Conservation (phyloP, 2,113 vertebrate genomes). For the Pristiophorus japonicus region DNA sequence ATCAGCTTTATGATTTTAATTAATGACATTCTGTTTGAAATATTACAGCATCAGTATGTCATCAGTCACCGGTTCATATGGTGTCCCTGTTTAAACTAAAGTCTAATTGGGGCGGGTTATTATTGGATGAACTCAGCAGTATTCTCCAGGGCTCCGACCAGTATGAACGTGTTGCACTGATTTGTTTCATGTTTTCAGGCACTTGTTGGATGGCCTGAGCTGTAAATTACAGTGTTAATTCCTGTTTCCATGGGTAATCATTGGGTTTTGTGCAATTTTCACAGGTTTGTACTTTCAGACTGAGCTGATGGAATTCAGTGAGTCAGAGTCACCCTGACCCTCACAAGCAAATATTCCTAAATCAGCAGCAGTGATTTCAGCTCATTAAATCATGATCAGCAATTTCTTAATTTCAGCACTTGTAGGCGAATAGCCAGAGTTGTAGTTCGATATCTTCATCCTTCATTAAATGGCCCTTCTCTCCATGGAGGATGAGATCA, state of each 20-base stretch:
- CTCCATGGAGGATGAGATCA: background rate
- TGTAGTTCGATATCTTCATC: background rate
- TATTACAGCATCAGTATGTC: background rate
- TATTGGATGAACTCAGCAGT: background rate
- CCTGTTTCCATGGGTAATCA: background rate
- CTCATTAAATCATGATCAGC: background rate
- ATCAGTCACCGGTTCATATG: background rate
- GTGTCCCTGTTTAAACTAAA: background rate
- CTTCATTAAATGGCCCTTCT: background rate
- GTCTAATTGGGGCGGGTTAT: background rate
- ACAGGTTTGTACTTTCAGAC: background rate
- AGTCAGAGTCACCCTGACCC: background rate
- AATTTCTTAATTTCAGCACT: background rate
- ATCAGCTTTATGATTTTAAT: background rate
- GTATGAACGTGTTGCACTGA: background rate
- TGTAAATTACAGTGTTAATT: background rate
- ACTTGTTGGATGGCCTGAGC: background rate
- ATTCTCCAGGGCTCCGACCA: background rate
- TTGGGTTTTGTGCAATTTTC: background rate
- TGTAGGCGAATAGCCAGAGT: background rate
- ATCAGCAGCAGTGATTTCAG: background rate
- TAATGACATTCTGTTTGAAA: background rate
- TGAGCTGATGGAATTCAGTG: background rate
- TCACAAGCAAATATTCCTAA: background rate
- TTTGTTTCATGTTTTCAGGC: background rate